Conservation (phyloP, 2,888 invertebrate genomes). For the Ametastegia equiseti region DNA sequence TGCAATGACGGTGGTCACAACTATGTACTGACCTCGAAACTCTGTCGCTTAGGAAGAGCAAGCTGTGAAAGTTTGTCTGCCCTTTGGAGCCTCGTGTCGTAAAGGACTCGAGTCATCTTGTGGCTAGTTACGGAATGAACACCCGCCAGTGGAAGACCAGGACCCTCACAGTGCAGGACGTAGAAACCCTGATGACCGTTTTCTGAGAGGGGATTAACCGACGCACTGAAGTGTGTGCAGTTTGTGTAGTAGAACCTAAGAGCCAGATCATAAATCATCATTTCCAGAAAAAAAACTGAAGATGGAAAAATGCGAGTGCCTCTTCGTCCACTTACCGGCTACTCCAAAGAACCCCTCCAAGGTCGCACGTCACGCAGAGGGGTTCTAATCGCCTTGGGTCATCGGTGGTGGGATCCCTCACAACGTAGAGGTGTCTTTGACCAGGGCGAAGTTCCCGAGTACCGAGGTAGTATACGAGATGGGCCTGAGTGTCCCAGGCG, state of each 20-base stretch:
- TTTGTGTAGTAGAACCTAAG: constrained; percentile 84
- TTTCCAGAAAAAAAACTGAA: not conserved
- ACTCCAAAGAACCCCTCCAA: constrained; percentile 86
- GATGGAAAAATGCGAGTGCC: not conserved
- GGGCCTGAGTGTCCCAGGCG: constrained; percentile 90
- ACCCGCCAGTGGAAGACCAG: constrained; percentile 90
- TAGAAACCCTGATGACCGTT: constrained; percentile 77
- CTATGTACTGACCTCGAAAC: constrained; percentile 85
- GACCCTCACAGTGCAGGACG: constrained; percentile 94
- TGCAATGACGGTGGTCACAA: not conserved
- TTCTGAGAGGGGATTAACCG: constrained; percentile 78
- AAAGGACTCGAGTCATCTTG: constrained; percentile 86
- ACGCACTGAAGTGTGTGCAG: constrained; percentile 91
- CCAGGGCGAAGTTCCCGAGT: constrained; percentile 91
- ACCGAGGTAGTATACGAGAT: constrained; percentile 86
- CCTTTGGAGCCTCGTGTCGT: constrained; percentile 82
- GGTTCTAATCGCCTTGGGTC: constrained; percentile 84
- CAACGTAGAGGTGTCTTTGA: constrained; percentile 92
- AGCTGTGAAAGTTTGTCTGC: constrained; percentile 85
- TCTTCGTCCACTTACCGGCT: constrained; percentile 79
- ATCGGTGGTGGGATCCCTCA: constrained; percentile 86
- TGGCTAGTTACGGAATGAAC: constrained; percentile 87
- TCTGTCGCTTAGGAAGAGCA: constrained; percentile 89
- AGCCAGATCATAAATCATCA: not conserved
- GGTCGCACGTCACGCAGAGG: constrained; percentile 92